phyloP scores from a whole-genome alignment of 2,888 invertebrate species.

The Nephrotoma flavescens region DNA sequence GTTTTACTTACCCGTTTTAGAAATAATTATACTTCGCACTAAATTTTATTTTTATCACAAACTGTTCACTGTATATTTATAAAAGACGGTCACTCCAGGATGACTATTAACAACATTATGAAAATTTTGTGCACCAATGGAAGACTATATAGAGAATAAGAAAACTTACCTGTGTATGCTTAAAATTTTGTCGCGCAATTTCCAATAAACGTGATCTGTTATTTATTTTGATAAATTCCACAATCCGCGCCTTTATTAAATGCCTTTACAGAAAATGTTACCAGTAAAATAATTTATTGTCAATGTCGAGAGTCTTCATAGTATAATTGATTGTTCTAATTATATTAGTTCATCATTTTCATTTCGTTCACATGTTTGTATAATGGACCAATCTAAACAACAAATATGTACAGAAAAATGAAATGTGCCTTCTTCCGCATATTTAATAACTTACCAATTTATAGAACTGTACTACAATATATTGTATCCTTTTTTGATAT shows the following conservation, averaged over 20 bases:
- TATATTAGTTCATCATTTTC: neutral
- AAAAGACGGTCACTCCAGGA: neutral
- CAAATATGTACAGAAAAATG: no score
- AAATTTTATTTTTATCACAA: no score
- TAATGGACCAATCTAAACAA: no score
- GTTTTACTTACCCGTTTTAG: neutral
- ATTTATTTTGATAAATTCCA: neutral
- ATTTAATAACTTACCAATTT: no score
- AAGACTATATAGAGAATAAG: neutral
- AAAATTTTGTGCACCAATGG: neutral
- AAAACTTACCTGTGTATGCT: neutral
- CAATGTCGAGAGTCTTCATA: neutral
- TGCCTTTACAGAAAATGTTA: neutral
- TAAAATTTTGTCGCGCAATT: neutral
- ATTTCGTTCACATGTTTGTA: neutral
- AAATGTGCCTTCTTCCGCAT: no score
- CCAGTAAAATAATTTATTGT: neutral
- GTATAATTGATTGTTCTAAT: neutral
- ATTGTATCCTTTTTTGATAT: neutral
- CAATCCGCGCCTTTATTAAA: neutral
- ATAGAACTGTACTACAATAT: no score
- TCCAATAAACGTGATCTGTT: neutral
- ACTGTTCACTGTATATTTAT: no score
- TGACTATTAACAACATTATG: neutral
- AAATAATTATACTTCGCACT: neutral